A percentile compares a stretch with the other conserved stretches of the same genome.
phyloP scores from a whole-genome alignment of 2,113 vertebrate genomes.

The Campylorhamphus procurvoides region DNA sequence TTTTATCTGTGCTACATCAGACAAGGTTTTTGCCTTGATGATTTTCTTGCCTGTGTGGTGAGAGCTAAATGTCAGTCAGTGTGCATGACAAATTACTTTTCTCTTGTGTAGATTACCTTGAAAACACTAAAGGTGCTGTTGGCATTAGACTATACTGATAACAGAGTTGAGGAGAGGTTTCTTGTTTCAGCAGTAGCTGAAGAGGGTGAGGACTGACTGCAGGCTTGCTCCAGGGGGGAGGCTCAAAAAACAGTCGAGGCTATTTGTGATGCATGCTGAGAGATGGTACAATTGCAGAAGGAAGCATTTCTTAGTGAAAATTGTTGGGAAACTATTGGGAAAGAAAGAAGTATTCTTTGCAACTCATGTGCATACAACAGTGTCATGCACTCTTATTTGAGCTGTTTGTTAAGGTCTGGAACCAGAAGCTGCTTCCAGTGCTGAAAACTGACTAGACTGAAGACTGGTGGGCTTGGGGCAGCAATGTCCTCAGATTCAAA shows the following conservation, averaged over 20 bases:
- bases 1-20: not conserved
- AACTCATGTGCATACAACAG: not conserved
- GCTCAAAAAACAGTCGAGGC: not conserved
- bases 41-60: not conserved
- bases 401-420: not conserved
- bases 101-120: not conserved
- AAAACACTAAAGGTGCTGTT: not conserved
- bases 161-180: not conserved
- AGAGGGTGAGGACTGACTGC: not conserved
- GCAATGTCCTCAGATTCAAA: not conserved
- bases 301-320: not conserved
- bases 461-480: not conserved
- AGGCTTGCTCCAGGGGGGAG: not conserved
- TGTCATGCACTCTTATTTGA: not conserved
- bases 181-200: not conserved
- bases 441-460: not conserved
- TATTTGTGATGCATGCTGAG: not conserved
- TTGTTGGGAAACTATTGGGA: not conserved
- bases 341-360: not conserved
- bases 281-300: not conserved
- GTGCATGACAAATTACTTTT: not conserved
- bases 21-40: not conserved
- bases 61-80: not conserved
- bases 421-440: not conserved
- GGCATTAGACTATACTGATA: not conserved